Evolutionary conservation across 2,113 vertebrate genomes (phyloP).

Genomic region (Zapus hudsonius): DNA sequence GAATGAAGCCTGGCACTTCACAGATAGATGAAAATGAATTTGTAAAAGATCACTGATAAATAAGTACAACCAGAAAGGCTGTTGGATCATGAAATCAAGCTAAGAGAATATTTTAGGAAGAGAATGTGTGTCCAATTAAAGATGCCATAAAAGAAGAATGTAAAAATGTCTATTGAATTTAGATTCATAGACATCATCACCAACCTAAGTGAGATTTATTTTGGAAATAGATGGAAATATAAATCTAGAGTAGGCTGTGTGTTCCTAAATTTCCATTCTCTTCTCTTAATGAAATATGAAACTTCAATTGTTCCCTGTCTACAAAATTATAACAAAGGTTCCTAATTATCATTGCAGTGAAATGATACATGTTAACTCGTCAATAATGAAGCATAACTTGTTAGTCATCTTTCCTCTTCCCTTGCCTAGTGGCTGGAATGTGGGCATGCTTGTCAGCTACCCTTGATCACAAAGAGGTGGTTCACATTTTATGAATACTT

Average conservation of each 20-base stretch:
- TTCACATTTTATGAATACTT: background rate
- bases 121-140: background rate
- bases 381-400: background rate
- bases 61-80: background rate
- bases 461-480: background rate
- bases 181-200: background rate
- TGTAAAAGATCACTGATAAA: background rate
- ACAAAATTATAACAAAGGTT: constrained; percentile 7
- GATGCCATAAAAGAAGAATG: background rate
- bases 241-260: background rate
- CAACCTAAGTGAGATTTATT: background rate
- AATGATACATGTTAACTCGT: background rate
- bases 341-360: background rate
- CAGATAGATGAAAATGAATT: background rate
- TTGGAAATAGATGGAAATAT: background rate
- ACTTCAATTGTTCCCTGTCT: background rate
- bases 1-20: background rate
- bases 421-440: background rate
- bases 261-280: background rate
- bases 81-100: background rate
- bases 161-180: background rate
- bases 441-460: background rate
- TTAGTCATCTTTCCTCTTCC: background rate
- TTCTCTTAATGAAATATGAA: background rate
- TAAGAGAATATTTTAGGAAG: background rate